Evolutionary conservation across 2,888 invertebrate genomes (phyloP).

Genomic region (Caenorhabditis macrosperma): DNA sequence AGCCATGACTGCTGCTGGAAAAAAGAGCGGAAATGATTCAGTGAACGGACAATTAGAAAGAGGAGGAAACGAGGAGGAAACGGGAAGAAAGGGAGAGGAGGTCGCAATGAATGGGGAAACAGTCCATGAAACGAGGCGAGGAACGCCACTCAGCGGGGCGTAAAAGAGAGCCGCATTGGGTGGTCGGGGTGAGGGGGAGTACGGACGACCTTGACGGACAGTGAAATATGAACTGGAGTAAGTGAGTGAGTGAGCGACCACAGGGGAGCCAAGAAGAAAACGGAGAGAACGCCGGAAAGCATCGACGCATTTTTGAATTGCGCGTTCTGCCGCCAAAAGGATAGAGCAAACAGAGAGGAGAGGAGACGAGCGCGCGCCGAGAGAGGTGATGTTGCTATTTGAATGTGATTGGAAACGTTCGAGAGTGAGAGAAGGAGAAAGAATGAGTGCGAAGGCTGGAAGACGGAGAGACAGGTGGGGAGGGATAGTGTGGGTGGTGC

Average conservation of each 20-base stretch:
- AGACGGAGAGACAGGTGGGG: too few relatives aligned
- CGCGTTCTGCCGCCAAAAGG: neutral
- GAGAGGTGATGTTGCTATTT: neutral
- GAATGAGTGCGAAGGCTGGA: too few relatives aligned
- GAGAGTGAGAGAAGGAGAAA: neutral
- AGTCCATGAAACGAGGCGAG: conserved; percentile 41
- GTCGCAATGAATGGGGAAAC: conserved; percentile 15
- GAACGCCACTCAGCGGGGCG: conserved; percentile 14
- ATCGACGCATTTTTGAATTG: neutral
- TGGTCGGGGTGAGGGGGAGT: conserved; percentile 35
- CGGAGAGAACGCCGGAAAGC: neutral
- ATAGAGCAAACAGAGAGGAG: neutral
- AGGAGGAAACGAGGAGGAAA: conserved; percentile 15
- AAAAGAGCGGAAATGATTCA: conserved; percentile 1
- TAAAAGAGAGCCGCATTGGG: conserved; percentile 46
- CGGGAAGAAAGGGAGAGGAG: neutral
- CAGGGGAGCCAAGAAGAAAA: neutral
- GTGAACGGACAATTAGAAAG: neutral
- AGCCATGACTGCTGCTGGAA: conserved; percentile 34
- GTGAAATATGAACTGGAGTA: conserved; percentile 40
- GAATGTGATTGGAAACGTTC: neutral
- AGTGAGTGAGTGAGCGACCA: neutral
- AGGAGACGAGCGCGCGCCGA: neutral
- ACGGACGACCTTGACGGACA: conserved; percentile 31
- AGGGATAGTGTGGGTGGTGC: too few relatives aligned